These are phyloP conservation scores for Melipona bicolor DNA, from an alignment of 2,888 invertebrate species.

Conservation along the genomic window DNA sequence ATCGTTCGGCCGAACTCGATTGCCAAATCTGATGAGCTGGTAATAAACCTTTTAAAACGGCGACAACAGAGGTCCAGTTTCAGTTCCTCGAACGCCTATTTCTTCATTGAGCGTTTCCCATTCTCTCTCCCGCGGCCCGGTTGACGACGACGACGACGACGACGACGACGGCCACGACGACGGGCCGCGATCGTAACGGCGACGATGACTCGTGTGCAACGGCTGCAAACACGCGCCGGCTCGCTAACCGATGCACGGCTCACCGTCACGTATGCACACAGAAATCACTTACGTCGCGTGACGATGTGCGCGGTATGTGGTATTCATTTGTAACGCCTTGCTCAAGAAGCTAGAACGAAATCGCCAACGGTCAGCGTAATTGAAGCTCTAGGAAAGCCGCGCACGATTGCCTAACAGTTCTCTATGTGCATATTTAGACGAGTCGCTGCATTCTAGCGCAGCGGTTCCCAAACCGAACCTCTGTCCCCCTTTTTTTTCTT, in stretches of 20 bases:
- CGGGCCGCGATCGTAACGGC: neutral
- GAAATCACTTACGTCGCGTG: constrained; percentile 52
- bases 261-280: constrained; percentile 31
- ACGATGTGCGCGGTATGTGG: constrained; percentile 1
- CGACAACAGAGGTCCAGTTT: constrained; percentile 37
- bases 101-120: constrained; percentile 57
- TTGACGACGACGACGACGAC: neutral
- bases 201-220: constrained; percentile 15
- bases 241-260: neutral
- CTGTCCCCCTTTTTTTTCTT: too few species aligned
- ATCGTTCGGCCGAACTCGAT: constrained; percentile 61
- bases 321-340: constrained; percentile 51
- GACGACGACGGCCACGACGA: neutral
- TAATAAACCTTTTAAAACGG: constrained; percentile 62
- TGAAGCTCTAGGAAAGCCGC: constrained; percentile 74
- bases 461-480: constrained; percentile 39
- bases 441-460: constrained; percentile 74
- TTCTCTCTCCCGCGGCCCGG: constrained; percentile 22
- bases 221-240: neutral
- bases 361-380: constrained; percentile 77
- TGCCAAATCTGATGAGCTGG: constrained; percentile 61
- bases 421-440: constrained; percentile 76
- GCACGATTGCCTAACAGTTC: constrained; percentile 78
- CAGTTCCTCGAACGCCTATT: constrained; percentile 61
- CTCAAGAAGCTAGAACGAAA: constrained; percentile 33